A percentile compares a stretch with the other conserved stretches of the same genome.
Evolutionary conservation across 2,797 vertebrate genomes (phyloP).

Genomic region (Semotilus atromaculatus): DNA sequence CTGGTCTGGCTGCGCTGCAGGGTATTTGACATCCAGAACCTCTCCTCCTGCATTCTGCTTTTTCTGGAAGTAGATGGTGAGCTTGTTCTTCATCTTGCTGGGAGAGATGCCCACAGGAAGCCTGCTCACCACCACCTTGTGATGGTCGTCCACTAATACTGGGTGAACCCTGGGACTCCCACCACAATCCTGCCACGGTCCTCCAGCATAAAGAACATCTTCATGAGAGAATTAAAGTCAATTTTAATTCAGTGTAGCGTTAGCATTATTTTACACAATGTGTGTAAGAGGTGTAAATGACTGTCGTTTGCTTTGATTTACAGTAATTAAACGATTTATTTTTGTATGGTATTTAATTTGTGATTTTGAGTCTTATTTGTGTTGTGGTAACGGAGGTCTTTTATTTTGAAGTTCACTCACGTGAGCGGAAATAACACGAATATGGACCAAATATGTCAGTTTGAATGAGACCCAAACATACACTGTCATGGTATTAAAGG

Average conservation of each 20-base stretch:
- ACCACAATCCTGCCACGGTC: constrained; percentile 20
- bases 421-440: no score
- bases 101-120: constrained; percentile 59
- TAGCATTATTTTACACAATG: neutral
- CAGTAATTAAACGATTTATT: no score
- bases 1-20: constrained; percentile 55
- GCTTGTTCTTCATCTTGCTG: constrained; percentile 65
- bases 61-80: constrained; percentile 68
- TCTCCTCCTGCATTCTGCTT: constrained; percentile 65
- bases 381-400: no score
- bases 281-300: neutral
- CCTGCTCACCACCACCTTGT: constrained; percentile 59
- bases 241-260: neutral
- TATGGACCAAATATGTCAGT: no score
- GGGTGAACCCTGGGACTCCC: neutral
- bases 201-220: constrained; percentile 48
- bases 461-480: no score
- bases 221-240: neutral
- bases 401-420: no score
- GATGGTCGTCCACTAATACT: constrained; percentile 45
- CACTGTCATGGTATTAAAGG: no score
- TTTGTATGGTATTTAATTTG: no score
- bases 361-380: no score
- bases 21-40: constrained; percentile 63
- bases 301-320: no score